These are phyloP conservation scores for Oriolus oriolus DNA, from an alignment of 2,113 vertebrate species.

Conservation along the genomic window DNA sequence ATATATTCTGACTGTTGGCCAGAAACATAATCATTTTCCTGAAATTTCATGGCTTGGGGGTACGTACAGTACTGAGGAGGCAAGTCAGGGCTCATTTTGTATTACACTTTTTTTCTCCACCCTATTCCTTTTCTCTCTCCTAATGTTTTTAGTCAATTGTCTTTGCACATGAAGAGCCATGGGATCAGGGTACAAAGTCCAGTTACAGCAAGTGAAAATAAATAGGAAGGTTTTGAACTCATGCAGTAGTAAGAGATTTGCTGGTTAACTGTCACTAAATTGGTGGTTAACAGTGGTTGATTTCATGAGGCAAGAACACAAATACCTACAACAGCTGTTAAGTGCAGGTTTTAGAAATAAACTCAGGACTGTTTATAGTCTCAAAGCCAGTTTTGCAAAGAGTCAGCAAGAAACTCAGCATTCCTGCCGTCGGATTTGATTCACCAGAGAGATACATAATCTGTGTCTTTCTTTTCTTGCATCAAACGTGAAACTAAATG, in stretches of 20 bases:
- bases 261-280: neutral
- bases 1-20: neutral
- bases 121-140: neutral
- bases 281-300: neutral
- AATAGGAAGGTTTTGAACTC: neutral
- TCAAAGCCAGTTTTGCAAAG: neutral
- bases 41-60: neutral
- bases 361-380: neutral
- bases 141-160: constrained; percentile 17
- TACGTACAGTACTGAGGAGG: neutral
- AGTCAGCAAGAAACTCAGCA: neutral
- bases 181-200: neutral
- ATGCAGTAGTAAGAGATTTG: neutral
- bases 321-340: neutral
- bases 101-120: neutral
- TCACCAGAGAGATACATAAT: neutral
- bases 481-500: neutral
- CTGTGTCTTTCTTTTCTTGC: neutral
- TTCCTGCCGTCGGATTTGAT: neutral
- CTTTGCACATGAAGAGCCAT: neutral
- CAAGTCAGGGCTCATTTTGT: neutral
- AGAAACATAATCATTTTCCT: neutral
- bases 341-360: neutral
- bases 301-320: neutral
- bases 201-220: neutral